Evolutionary conservation across 2,888 invertebrate genomes (phyloP).

Genomic region (Nematopogon swammerdamellus): DNA sequence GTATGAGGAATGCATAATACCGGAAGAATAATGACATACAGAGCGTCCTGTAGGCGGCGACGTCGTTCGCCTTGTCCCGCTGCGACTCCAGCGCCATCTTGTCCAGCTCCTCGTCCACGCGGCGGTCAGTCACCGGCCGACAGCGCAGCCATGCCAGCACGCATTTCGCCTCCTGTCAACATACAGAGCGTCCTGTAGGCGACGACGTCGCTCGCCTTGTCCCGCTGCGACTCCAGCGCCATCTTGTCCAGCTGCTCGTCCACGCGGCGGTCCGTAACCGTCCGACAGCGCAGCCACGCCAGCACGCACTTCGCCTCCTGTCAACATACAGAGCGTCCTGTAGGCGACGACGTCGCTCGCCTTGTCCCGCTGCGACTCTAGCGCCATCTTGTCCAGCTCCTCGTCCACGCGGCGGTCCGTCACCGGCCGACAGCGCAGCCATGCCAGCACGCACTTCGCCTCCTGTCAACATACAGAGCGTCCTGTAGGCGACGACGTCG

Average conservation of each 20-base stretch:
- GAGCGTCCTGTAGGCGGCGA: too few relatives aligned
- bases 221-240: constrained; percentile 33
- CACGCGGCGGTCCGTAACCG: constrained; percentile 28
- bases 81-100: constrained; percentile 32
- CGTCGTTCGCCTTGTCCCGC: constrained; percentile 21
- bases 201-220: constrained; percentile 15
- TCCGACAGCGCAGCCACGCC: constrained; percentile 41
- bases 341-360: constrained; percentile 5
- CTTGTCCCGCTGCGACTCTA: constrained; percentile 34
- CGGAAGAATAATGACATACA: too few relatives aligned
- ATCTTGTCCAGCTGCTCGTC: constrained; percentile 34
- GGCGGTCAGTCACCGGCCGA: constrained; percentile 27
- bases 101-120: constrained; percentile 35
- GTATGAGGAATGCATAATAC: too few relatives aligned
- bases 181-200: background rate
- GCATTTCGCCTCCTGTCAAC: constrained; percentile 22
- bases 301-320: constrained; percentile 40
- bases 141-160: constrained; percentile 43
- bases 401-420: constrained; percentile 31
- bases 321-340: background rate
- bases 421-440: constrained; percentile 36
- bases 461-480: constrained; percentile 20
- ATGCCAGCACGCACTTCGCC: constrained; percentile 36
- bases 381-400: constrained; percentile 30
- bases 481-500: background rate